Conservation (phyloP, 2,113 vertebrate genomes). For the Oryzias curvinotus region DNA sequence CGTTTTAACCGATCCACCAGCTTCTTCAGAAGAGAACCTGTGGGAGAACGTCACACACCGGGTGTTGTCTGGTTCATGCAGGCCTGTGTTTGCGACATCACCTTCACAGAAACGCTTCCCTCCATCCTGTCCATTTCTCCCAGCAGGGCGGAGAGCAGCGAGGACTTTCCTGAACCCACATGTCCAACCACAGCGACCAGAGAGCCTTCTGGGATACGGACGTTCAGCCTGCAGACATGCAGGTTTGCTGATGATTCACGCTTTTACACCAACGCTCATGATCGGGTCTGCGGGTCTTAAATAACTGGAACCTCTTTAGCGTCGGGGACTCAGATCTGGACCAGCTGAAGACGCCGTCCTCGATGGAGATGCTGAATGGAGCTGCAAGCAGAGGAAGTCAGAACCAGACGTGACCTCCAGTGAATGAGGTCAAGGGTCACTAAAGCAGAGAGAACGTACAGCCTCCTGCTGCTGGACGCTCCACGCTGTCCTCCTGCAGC, state of each 20-base stretch:
- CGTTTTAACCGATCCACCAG: neutral
- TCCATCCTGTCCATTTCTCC: constrained; percentile 94
- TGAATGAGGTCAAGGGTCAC: too few relatives aligned
- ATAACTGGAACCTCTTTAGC: constrained; percentile 74
- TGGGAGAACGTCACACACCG: too few relatives aligned
- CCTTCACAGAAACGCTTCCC: constrained; percentile 85
- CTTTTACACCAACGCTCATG: neutral
- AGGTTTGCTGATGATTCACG: neutral
- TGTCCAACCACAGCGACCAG: constrained; percentile 93
- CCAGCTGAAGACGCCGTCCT: constrained; percentile 89
- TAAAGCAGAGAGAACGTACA: constrained; percentile 42
- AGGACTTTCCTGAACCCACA: constrained; percentile 94
- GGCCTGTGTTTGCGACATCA: constrained; percentile 34
- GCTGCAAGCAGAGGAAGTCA: constrained; percentile 58
- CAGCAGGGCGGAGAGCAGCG: constrained; percentile 89
- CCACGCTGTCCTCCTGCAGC: constrained; percentile 85
- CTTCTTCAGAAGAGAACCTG: neutral
- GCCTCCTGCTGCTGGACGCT: constrained; percentile 56
- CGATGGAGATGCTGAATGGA: constrained; percentile 78
- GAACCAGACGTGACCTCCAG: neutral
- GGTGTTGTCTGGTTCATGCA: too few relatives aligned
- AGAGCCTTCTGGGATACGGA: constrained; percentile 86
- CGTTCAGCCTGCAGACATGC: constrained; percentile 78
- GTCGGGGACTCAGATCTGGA: constrained; percentile 80
- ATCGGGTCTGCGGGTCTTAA: too few relatives aligned